phyloP scores from a whole-genome alignment of 2,113 vertebrate species.

The Salvelinus sp. region DNA sequence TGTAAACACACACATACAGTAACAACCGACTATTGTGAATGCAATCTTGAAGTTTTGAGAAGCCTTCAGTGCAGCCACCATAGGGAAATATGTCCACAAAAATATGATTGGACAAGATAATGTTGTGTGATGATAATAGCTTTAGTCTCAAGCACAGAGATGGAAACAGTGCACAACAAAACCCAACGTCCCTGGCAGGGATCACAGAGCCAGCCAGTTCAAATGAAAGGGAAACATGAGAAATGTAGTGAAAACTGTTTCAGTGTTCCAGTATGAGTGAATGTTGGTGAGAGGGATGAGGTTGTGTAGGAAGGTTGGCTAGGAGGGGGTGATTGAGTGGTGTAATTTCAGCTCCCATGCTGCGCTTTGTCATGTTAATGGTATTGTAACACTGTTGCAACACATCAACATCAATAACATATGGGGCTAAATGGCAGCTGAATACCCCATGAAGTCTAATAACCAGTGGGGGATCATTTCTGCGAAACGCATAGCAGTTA shows the following conservation, averaged over 20 bases:
- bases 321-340: background rate
- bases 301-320: background rate
- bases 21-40: too few relatives aligned
- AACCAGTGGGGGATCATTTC: too few relatives aligned
- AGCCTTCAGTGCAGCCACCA: background rate
- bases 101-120: background rate
- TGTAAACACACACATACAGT: too few relatives aligned
- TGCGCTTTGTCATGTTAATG: too few relatives aligned
- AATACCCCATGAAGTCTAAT: too few relatives aligned
- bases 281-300: background rate
- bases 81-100: background rate
- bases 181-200: background rate
- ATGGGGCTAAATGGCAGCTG: too few relatives aligned
- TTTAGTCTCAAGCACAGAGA: background rate
- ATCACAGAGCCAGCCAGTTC: background rate
- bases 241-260: background rate
- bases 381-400: too few relatives aligned
- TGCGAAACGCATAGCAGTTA: too few relatives aligned
- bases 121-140: background rate
- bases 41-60: background rate
- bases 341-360: background rate
- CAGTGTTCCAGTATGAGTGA: background rate
- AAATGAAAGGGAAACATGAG: background rate
- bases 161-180: background rate
- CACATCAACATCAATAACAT: too few relatives aligned